Base-by-base conservation (phyloP, 2,888 invertebrate genomes). In the Leptothorax acervorum region DNA sequence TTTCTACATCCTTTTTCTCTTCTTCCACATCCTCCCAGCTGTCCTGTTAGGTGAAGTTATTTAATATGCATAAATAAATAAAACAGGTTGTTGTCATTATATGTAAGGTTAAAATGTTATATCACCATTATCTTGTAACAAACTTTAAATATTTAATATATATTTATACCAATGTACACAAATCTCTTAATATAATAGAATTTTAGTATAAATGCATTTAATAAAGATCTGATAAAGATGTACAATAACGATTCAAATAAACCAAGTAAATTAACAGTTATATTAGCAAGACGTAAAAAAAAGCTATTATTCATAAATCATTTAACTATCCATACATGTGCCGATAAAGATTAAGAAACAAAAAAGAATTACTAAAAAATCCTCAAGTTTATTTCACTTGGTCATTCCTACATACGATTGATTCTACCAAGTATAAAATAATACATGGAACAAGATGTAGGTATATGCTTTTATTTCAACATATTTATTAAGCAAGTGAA, bases 21-120 rank as follows among this genome's bases (percentile, higher is more conserved):
- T 97, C 97, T 90, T 98, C 97, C 63, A 97, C 98, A 95, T 98
- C 98, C 94, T 99, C 99, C 99, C 99, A 99, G 95, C 97, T 98
- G 93, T 99, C 99, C 98, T 99, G 95, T 92, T 88, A 65, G 35
- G 18, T 6, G 0, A 45, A 3, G 79, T 82, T 62, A 76, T 66
- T 57, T 48, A 63, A 45, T 4, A 35, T 15, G 42, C 2, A 48
- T 74, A 60, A 31, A 62, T 74, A 31, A 48, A 45, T 60, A 0
- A 62, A 60, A 48, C 15, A 15, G 6, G 48, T 48, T 39, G 8
- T 39, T 6, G 15, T 28, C 18, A 1, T 45, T 63, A n/a, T 15
- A 60, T n/a, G 0, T 48, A 23, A 5, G 35, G 0, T 8, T 9
- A 51, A 70, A 51, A 31, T 57, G 3, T 71, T 53, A 11, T 9